Base-by-base conservation (phyloP, 2,113 vertebrate species). In the Calyptommatus sinebrachiatus region DNA sequence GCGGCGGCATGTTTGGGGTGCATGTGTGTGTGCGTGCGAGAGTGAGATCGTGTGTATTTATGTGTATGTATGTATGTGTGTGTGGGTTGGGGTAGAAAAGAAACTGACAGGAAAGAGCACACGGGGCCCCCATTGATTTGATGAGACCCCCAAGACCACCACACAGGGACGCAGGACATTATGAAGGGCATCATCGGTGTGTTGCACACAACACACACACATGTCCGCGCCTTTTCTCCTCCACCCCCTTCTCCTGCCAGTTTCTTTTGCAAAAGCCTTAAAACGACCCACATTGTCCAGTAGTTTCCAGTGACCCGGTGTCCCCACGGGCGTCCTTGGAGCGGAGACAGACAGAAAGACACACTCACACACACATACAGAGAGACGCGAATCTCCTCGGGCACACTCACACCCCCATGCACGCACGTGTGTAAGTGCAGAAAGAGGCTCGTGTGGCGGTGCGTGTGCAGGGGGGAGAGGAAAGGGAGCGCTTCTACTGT, bases 161-260 rank as follows among this genome's bases (percentile, higher is more conserved):
- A 71, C 31, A 78, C 65, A 22, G 53, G n/a, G 31, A n/a, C n/a
- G 31, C 16, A 72, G 48, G 60, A 61, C 69, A 24, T 53, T 41
- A 29, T n/a, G 22, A 60, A 60, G 78, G 57, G n/a, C 20, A 26
- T 5, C 35, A 41, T 26, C 78, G 69, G 69, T 14, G 78, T 72
- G 69, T 65, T 20, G 26, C 26, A 26, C 76, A 35, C 46, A 7
- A 87, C 83, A 61, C 76, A 78, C 83, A 84, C 71, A 65, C 71
- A 81, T 62, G 81, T 80, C 62, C 6, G 1, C 66, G 45, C 66
- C 66, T 50, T 46, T 16, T 67, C 50, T 11, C 18, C 8, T 18
- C 14, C 53, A 18, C 14, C 53, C 16, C 18, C 53, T 18, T 57
- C 53, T 18, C 18, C 14, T 57, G n/a, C 9, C 18, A 28, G 5